Evolutionary conservation across 2,797 vertebrate species (phyloP).

Genomic region (Aselliscus stoliczkanus): DNA sequence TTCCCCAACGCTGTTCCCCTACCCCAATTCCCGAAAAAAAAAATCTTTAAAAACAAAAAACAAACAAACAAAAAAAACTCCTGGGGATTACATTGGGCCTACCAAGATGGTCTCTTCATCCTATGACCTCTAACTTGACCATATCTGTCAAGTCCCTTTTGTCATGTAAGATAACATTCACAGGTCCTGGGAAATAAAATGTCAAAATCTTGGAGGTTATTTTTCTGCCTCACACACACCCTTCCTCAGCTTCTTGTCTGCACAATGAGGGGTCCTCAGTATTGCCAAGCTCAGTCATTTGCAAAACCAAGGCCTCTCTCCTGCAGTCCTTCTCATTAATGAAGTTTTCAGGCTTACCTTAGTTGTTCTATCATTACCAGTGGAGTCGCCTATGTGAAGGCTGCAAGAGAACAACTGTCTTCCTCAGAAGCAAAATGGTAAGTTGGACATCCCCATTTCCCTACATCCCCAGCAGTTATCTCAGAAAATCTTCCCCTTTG

Average conservation of each 20-base stretch:
- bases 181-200: background rate
- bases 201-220: background rate
- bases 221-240: background rate
- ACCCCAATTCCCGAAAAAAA: too few species aligned
- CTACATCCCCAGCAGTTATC: background rate
- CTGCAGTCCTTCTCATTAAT: background rate
- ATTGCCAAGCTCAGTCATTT: background rate
- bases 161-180: background rate
- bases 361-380: background rate
- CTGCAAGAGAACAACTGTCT: background rate
- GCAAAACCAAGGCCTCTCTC: background rate
- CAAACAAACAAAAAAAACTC: too few species aligned
- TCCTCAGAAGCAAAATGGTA: background rate
- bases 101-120: background rate
- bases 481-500: background rate
- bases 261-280: background rate
- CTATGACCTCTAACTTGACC: background rate
- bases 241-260: background rate
- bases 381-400: rapidly evolving
- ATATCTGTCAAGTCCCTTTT: background rate
- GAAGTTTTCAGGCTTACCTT: background rate
- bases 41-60: too few species aligned
- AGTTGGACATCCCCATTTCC: background rate
- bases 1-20: too few species aligned
- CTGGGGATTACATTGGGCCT: background rate